These are phyloP conservation scores for Crenuchus spilurus DNA, from an alignment of 2,797 vertebrate genomes.

Conservation along the genomic window DNA sequence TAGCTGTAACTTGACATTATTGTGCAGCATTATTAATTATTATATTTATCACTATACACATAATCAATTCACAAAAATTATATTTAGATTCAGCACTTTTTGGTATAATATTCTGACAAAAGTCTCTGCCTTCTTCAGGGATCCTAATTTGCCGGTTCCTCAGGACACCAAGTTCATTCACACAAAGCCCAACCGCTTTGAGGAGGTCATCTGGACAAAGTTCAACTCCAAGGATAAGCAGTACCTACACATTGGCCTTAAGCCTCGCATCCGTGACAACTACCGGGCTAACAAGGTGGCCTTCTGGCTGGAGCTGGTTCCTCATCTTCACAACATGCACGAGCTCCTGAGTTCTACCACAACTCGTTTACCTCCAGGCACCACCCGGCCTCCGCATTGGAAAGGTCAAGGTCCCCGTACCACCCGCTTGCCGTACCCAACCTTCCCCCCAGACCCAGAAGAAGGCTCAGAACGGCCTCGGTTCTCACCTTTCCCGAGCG, in stretches of 20 bases:
- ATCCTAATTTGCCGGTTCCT: slow-evolving; percentile 91
- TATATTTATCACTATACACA: no score
- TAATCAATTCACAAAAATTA: no score
- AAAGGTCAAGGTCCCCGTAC: slow-evolving; percentile 71
- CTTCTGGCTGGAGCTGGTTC: slow-evolving; percentile 94
- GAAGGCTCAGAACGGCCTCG: slow-evolving; percentile 75
- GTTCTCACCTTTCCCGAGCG: slow-evolving; percentile 81
- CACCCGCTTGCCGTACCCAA: slow-evolving; percentile 81
- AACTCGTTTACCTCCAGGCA: slow-evolving; percentile 78
- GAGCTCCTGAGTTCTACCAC: slow-evolving; percentile 81
- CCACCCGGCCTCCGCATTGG: slow-evolving; percentile 64
- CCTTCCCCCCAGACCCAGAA: slow-evolving; percentile 77
- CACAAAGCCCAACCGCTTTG: slow-evolving; percentile 94
- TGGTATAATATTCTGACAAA: no score
- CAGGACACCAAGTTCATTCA: slow-evolving; percentile 97
- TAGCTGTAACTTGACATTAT: no score
- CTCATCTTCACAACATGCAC: slow-evolving; percentile 89
- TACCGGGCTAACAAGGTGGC: slow-evolving; percentile 95
- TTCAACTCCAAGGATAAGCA: slow-evolving; percentile 96
- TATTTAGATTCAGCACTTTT: no score
- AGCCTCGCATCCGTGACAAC: slow-evolving; percentile 90
- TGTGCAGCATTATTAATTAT: no score
- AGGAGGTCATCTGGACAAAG: slow-evolving; percentile 96
- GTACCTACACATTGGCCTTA: slow-evolving; percentile 93
- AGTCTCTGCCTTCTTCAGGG: slow-evolving; percentile 66